Evolutionary conservation across 2,888 invertebrate species (phyloP), one percentile per base, ranked within the genome.

Genomic region (Margaritifera margaritifera): DNA sequence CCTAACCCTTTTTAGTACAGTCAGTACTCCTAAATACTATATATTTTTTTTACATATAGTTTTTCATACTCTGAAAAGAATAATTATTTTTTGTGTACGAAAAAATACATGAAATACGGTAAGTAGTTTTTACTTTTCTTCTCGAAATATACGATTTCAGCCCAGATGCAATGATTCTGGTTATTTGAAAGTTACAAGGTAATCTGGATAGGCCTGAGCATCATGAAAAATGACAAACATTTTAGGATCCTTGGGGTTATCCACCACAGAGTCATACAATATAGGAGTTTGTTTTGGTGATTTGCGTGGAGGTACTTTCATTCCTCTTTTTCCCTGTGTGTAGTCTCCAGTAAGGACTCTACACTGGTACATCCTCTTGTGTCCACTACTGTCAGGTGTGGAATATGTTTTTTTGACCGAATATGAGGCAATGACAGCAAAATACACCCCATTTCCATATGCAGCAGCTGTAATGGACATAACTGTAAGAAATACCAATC

Each of bases 221-320:
- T 86, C 86, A 64, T 81, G 78, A 64, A 85, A 86, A 54, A 85
- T 80, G 15, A 86, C 79, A 77, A 78, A 86, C 75, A 86, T 85
- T 20, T 31, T 27, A 19, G 83, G 82, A 15, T 31, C 66, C 1
- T 20, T n/a, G 11, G 68, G 69, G 65, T 79, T 80, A 62, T 85
- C 80, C 2, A 80, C 78, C 6, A 82, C 79, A 18, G 84, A 83
- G 59, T 86, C 84, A 66, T 78, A 85, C 11, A 74, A 67, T 19
- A 68, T 56, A 31, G 66, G 62, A 15, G 66, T 59, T 24, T 58
- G 50, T 42, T 67, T 59, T 55, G 66, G 65, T 24, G 64, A n/a
- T 56, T 77, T 78, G 1, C 58, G 42, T 11, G 83, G 83, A 19
- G 81, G 77, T 1, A 75, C 74, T 55, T 67, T 76, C 75, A 82